Evolutionary conservation across 2,113 vertebrate species (phyloP).

Genomic region (Neodontobutis hainanensis): DNA sequence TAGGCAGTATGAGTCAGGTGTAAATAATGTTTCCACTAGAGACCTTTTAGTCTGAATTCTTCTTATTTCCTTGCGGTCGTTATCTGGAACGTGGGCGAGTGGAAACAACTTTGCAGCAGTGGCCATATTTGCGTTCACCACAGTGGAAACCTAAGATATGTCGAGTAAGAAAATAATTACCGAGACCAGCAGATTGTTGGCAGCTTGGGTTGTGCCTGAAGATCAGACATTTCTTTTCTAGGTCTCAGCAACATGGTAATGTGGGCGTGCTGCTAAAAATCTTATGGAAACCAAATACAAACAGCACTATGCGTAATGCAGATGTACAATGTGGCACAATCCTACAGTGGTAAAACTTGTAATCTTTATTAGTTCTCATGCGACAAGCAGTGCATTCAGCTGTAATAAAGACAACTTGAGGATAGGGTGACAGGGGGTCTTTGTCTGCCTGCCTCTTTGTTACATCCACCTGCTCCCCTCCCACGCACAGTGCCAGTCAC

Average conservation of each 20-base stretch:
- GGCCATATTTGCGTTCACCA: slow-evolving; percentile 10
- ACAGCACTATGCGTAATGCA: slow-evolving; percentile 35
- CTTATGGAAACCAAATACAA: slow-evolving; percentile 30
- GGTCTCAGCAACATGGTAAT: slow-evolving; percentile 32
- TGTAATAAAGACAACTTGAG: slow-evolving; percentile 42
- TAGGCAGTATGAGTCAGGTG: no score
- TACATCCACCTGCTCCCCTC: slow-evolving; percentile 3
- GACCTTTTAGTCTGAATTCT: slow-evolving; percentile 13
- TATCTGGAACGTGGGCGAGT: slow-evolving; percentile 13
- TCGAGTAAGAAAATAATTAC: slow-evolving; percentile 10
- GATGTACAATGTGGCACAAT: slow-evolving; percentile 30
- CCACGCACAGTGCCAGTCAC: slow-evolving; percentile 15
- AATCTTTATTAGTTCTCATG: slow-evolving; percentile 63
- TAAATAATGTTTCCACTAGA: background rate
- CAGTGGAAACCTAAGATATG: slow-evolving; percentile 19
- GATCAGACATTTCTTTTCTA: slow-evolving; percentile 21
- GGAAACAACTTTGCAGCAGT: slow-evolving; percentile 22
- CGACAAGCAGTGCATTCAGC: slow-evolving; percentile 46
- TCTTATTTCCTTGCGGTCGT: slow-evolving; percentile 16
- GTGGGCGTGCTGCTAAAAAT: slow-evolving; percentile 32
- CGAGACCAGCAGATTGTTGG: background rate
- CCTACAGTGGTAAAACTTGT: slow-evolving; percentile 14
- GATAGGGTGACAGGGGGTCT: slow-evolving; percentile 30
- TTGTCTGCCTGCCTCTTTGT: slow-evolving; percentile 24
- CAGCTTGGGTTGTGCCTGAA: background rate